Evolutionary conservation across 1,140 invertebrate genomes (phyloP).

Genomic region (Brachionus rotundiformis): DNA sequence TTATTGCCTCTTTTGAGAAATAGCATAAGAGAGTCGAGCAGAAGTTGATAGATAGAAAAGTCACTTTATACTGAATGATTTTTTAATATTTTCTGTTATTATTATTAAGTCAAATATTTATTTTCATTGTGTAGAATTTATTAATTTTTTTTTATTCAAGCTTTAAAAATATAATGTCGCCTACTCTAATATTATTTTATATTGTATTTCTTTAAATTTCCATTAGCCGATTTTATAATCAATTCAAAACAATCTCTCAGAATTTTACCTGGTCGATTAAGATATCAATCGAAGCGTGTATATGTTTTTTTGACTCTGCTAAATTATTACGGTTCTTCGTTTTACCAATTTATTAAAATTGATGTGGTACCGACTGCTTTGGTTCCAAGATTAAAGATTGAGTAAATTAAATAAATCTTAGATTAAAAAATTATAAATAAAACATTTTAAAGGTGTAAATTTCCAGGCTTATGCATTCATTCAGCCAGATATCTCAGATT

Average conservation of each 20-base stretch:
- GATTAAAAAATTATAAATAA: too few relatives aligned
- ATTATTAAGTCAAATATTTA: too few relatives aligned
- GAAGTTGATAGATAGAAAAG: too few relatives aligned
- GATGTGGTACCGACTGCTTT: not conserved
- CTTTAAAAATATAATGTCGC: not conserved
- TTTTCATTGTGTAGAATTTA: too few relatives aligned
- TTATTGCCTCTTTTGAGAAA: too few relatives aligned
- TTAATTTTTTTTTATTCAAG: too few relatives aligned
- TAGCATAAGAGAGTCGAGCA: too few relatives aligned
- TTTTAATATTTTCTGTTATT: too few relatives aligned
- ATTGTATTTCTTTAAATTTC: not conserved
- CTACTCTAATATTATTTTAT: not conserved
- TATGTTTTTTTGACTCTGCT: not conserved
- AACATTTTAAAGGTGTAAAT: not conserved
- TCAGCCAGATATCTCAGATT: not conserved
- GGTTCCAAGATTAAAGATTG: not conserved
- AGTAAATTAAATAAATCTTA: not conserved
- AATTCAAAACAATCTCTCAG: not conserved
- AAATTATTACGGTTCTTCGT: not conserved
- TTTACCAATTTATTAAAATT: slow-evolving; percentile 14
- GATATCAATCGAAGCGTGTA: not conserved
- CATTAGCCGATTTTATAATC: not conserved
- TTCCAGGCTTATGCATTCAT: not conserved
- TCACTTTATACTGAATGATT: too few relatives aligned
- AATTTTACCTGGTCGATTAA: not conserved